Evolutionary conservation across 2,797 vertebrate genomes (phyloP), one percentile per base, ranked within the genome.

Genomic region (Rhinoraja longicauda): DNA sequence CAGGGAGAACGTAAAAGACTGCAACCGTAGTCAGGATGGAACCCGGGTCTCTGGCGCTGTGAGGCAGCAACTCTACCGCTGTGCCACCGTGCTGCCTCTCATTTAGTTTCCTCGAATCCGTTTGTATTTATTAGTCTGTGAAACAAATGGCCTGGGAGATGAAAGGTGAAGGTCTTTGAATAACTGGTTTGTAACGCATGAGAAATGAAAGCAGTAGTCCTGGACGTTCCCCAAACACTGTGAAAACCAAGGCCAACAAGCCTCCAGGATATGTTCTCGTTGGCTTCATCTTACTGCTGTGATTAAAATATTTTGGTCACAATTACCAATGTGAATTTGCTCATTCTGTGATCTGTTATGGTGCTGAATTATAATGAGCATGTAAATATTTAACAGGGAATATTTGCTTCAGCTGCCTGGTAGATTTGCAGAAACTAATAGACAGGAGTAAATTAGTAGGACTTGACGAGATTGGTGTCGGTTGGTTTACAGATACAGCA

Each of bases 221-320:
- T 29, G 84, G 59, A 64, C 8, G 4, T 64, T 15, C 62, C 17
- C 59, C 29, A 10, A 4, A 59, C n/a, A 88, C 84, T 1, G 24
- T 29, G 45, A 88, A 64, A 64, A 36, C 7, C 10, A 21, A 36
- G 17, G 9, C n/a, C 59, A 88, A 21, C 7, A 4, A 36, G 62
- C 36, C 29, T 8, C 26, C 53, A 67, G 0, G n/a, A 67, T 67
- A 88, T 19, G 12, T 36, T 62, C 15, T 88, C 7, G 1, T 64
- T n/a, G 13, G n/a, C 59, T 82, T 53, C 21, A 53, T 19, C 79
- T 45, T 17, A n/a, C n/a, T 62, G 24, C n/a, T 9, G 84, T 10
- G 84, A 88, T 67, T 67, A 19, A 64, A 88, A 67, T 88, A 88
- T 88, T 88, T 88, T 67, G 84, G 84, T 88, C 36, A 9, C 59